Percentiles rank a stretch among this genome's conserved stretches.
Evolutionary conservation across 2,888 invertebrate genomes (phyloP).

Genomic region (Diarsia brunnea): DNA sequence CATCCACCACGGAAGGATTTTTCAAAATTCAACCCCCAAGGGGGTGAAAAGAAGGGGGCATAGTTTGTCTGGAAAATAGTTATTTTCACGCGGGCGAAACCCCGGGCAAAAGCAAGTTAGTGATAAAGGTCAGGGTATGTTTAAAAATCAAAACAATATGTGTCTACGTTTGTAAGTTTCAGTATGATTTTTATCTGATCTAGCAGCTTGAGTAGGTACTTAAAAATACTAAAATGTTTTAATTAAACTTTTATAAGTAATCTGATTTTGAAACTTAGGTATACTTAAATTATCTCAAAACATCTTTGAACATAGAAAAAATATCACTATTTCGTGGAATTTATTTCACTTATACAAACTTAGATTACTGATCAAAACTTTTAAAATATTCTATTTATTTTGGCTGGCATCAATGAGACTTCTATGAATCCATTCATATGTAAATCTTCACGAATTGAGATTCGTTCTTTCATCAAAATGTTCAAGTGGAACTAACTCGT

Average conservation of each 20-base stretch:
- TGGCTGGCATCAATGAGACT: background rate
- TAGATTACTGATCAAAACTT: constrained; percentile 13
- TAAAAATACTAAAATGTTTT: background rate
- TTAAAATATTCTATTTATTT: constrained; percentile 5
- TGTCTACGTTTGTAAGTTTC: background rate
- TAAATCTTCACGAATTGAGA: constrained; percentile 13
- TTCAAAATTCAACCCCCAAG: no score
- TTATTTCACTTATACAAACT: background rate
- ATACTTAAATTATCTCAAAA: background rate
- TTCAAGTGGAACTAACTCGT: constrained; percentile 9
- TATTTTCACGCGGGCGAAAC: no score
- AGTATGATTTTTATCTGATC: background rate
- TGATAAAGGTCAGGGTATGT: background rate
- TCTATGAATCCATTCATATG: constrained; percentile 22
- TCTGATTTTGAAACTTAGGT: constrained; percentile 1
- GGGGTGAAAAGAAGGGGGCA: no score
- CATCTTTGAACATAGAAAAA: background rate
- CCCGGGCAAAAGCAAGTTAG: no score
- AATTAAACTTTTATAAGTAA: background rate
- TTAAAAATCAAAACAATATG: background rate
- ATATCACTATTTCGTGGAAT: background rate
- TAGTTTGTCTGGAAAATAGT: no score
- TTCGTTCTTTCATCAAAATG: constrained; percentile 8
- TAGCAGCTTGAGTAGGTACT: background rate
- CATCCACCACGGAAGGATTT: no score